Percentiles rank a stretch among this genome's conserved stretches.
These are phyloP conservation scores for Trissonchulus sp. DNA, from an alignment of 2,888 invertebrate genomes.

Conservation along the genomic window DNA sequence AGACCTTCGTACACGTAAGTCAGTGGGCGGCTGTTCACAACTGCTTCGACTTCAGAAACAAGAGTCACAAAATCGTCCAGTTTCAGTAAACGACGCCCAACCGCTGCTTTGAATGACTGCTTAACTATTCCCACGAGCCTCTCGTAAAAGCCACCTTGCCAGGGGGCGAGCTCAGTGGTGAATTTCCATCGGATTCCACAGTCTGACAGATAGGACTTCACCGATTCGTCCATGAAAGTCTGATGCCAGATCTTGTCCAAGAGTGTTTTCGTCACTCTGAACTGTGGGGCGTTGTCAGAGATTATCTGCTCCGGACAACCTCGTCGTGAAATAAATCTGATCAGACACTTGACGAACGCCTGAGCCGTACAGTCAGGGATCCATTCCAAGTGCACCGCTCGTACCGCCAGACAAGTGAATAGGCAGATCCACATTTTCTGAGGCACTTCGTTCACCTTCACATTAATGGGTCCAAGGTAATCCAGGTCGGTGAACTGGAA, in stretches of 20 bases:
- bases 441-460: neutral
- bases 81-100: too few relatives aligned
- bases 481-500: neutral
- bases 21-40: too few relatives aligned
- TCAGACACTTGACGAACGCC: constrained; percentile 46
- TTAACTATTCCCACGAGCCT: too few relatives aligned
- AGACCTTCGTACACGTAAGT: too few relatives aligned
- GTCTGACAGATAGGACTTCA: constrained; percentile 25
- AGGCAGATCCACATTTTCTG: constrained; percentile 48
- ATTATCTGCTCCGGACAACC: constrained; percentile 48
- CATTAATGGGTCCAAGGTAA: too few relatives aligned
- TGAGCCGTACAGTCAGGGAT: constrained; percentile 44
- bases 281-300: constrained; percentile 54
- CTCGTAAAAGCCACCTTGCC: constrained; percentile 57
- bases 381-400: constrained; percentile 52
- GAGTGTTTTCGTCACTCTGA: constrained; percentile 50
- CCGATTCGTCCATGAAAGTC: neutral
- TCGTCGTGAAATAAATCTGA: constrained; percentile 48
- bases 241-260: constrained; percentile 32
- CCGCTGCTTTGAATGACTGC: too few relatives aligned
- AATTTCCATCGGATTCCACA: constrained; percentile 46
- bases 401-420: constrained; percentile 52
- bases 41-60: too few relatives aligned
- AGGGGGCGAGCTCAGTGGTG: constrained; percentile 52
- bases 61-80: too few relatives aligned